Conservation (phyloP, 2,113 vertebrate genomes). For the Peromyscus polionotus region DNA sequence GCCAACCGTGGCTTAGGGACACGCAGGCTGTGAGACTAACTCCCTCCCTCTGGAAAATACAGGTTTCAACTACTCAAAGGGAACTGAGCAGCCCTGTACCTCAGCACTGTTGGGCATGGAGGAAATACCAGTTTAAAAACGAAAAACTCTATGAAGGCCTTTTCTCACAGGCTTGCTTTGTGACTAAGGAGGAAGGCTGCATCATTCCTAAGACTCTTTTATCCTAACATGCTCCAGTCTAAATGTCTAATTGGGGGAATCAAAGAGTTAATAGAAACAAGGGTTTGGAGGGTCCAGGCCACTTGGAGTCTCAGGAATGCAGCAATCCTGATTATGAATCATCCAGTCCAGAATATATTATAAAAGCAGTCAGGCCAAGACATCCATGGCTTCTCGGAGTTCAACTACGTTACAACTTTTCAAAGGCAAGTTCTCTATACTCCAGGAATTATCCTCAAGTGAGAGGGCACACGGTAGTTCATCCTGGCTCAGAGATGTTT, state of each 20-base stretch:
- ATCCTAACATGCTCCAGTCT: not conserved
- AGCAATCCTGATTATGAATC: conserved; percentile 62
- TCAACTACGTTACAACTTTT: conserved; percentile 52
- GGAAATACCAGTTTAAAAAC: not conserved
- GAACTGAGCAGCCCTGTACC: not conserved
- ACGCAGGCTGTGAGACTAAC: not conserved
- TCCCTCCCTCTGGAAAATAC: not conserved
- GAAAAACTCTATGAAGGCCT: not conserved
- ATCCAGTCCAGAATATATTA: conserved; percentile 53
- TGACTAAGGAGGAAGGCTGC: not conserved
- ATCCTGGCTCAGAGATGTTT: not conserved
- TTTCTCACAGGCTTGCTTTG: not conserved
- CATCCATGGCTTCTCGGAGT: conserved; percentile 64
- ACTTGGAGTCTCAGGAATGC: not conserved
- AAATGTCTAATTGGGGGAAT: conserved; percentile 40
- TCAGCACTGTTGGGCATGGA: not conserved
- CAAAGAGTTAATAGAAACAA: not conserved
- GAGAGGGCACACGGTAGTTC: not conserved
- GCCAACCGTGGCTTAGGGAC: not conserved
- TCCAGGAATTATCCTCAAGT: conserved; percentile 43
- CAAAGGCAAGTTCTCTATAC: conserved; percentile 52
- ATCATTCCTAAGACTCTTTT: not conserved
- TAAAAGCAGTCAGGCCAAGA: not conserved
- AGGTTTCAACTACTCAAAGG: not conserved
- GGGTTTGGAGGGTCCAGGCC: not conserved